Evolutionary conservation across 2,113 vertebrate genomes (phyloP), one percentile per base, ranked within the genome.

Genomic region (Rhipidura dahli): DNA sequence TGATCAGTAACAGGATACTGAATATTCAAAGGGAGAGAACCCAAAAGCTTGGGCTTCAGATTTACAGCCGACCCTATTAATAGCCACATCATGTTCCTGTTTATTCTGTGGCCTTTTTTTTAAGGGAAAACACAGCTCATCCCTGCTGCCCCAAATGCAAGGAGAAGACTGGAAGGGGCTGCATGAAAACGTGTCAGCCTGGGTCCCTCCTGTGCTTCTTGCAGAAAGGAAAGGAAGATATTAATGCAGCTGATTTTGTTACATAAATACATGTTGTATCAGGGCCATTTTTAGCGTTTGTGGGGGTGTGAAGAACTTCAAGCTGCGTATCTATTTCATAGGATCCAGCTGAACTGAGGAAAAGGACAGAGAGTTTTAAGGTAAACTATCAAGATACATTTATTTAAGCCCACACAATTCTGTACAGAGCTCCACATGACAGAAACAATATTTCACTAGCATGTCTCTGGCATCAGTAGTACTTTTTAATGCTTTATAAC

Each of bases 261-360:
- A 97, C 95, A 97, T 97, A 97, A 97, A 97, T 97, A 96, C 96
- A 97, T 94, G 95, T 95, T 97, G 97, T 96, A 97, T 97, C 91
- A 95, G 95, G 90, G 96, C 95, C 97, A 97, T 97, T 97, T 97
- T 97, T 97, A 97, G 97, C 89, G 14, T 93, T 96, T 96, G 97
- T 95, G 97, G 96, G 97, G 97, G 97, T 96, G 97, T 96, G 87
- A 97, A 97, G 97, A 96, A 90, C 95, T 92, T 77, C 95, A 96
- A 97, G 97, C 96, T 97, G 96, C 85, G 22, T 96, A 96, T 97
- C 95, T 97, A 75, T 97, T 96, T 96, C 96, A 97, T 95, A 93
- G 87, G 88, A 97, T 97, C 97, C 78, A 96, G 87, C 90, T 95
- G 93, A 97, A 97, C 93, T 49, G 81, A 96, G 88, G 89, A 77